Conservation (phyloP, 1,140 invertebrate genomes). For the Dinothrombium tinctorium region DNA sequence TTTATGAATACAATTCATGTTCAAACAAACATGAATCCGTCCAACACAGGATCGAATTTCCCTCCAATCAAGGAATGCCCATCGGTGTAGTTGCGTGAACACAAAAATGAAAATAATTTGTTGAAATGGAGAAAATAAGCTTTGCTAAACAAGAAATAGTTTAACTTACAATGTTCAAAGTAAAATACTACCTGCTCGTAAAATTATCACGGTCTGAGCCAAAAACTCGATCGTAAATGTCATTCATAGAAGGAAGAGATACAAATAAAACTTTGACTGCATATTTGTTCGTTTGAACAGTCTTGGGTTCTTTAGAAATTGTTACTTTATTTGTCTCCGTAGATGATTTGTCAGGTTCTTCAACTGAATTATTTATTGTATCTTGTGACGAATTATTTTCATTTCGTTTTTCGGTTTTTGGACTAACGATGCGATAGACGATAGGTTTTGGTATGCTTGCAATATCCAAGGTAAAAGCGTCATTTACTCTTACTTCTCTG, state of each 20-base stretch:
- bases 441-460: slow-evolving; percentile 8
- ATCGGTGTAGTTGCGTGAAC: slow-evolving; percentile 4
- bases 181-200: too few species aligned
- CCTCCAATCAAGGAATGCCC: slow-evolving; percentile 11
- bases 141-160: slow-evolving; percentile 3
- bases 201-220: slow-evolving; percentile 5
- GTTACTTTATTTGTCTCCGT: background rate
- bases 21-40: slow-evolving; percentile 4
- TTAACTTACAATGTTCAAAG: too few species aligned
- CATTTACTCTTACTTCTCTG: slow-evolving; percentile 8
- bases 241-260: slow-evolving; percentile 5
- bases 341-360: background rate
- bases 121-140: slow-evolving; percentile 5
- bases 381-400: background rate
- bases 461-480: slow-evolving; percentile 1
- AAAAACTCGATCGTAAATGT: slow-evolving; percentile 9
- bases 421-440: slow-evolving; percentile 2
- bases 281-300: slow-evolving; percentile 3
- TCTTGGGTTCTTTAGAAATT: background rate
- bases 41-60: slow-evolving; percentile 6
- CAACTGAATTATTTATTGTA: background rate
- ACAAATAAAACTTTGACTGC: slow-evolving; percentile 10
- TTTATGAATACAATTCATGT: too few species aligned
- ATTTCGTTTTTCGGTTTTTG: slow-evolving; percentile 1
- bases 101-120: slow-evolving; percentile 8